Percentiles rank a stretch among this genome's conserved stretches.
phyloP scores from a whole-genome alignment of 2,888 invertebrate genomes.

The Cylindroiulus punctatus region DNA sequence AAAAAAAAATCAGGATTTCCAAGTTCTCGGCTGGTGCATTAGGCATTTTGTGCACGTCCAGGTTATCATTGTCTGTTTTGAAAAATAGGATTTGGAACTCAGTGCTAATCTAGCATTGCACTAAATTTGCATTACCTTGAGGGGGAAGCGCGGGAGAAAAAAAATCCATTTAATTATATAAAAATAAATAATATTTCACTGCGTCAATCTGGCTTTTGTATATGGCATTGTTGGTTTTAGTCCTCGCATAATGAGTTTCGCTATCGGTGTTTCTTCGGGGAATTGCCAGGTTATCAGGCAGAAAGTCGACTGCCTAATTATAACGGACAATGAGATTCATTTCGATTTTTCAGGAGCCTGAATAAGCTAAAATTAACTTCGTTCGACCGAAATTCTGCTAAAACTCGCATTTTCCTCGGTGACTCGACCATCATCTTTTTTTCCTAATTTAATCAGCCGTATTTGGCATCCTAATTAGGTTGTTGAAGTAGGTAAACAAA shows the following conservation, averaged over 20 bases:
- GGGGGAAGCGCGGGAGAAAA: neutral
- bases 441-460: slow-evolving; percentile 1
- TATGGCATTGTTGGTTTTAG: neutral
- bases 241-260: neutral
- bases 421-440: neutral
- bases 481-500: neutral
- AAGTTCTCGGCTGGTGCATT: neutral
- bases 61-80: slow-evolving; percentile 17
- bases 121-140: slow-evolving; percentile 1
- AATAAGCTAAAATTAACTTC: neutral
- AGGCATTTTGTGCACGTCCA: slow-evolving; percentile 12
- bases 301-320: neutral
- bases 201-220: neutral
- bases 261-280: slow-evolving; percentile 2
- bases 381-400: neutral
- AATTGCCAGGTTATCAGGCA: neutral
- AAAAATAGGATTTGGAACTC: slow-evolving; percentile 1
- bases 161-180: slow-evolving; percentile 16
- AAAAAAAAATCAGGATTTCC: neutral
- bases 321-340: neutral
- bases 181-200: slow-evolving; percentile 26
- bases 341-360: neutral
- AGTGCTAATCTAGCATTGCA: neutral
- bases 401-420: neutral
- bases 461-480: neutral